Evolutionary conservation across 2,797 vertebrate genomes (phyloP), one percentile per base, ranked within the genome.

Genomic region (Coregonus sp.): DNA sequence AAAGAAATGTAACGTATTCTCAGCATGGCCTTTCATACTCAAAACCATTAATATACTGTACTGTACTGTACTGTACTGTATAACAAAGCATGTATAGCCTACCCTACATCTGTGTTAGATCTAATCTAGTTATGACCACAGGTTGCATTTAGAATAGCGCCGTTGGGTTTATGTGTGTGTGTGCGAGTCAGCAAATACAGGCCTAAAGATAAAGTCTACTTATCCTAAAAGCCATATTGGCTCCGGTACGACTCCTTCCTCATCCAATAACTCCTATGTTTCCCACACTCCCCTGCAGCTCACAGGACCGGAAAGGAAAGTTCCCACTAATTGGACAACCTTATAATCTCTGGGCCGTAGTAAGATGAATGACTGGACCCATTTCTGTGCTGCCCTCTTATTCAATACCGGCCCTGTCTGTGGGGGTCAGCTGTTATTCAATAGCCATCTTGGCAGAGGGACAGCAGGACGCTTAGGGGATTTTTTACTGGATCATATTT

Each of bases 141-240:
- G 0, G 79, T 66, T 76, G 70, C 75, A 78, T 69, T 82, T 50
- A 47, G 54, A 76, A 78, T 80, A 81, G 52, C 77, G 72, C 76
- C 35, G 14, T 12, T 78, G 47, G 47, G 52, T 75, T 80, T 16
- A 25, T 35, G 35, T 35, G 4, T 35, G 35, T 9, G 59, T 9
- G 59, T 20, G 78, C 88, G 88, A 92, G 89, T 94, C 92, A 91
- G 92, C 80, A 66, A 85, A 89, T 76, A 73, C 74, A 86, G 79
- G 81, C 89, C 90, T 89, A 90, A 94, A 94, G 91, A 92, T 94
- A 91, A 93, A 87, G 90, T 93, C 89, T 94, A 95, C 96, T 96
- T 96, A 96, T 94, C 91, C 92, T 96, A 95, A 97, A 95, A 97
- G 96, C 95, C 92, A 95, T 89, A 94, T 87, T 95, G 93, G 94